phyloP scores from a whole-genome alignment of 1,140 invertebrate species.

The Eurosta solidaginis region DNA sequence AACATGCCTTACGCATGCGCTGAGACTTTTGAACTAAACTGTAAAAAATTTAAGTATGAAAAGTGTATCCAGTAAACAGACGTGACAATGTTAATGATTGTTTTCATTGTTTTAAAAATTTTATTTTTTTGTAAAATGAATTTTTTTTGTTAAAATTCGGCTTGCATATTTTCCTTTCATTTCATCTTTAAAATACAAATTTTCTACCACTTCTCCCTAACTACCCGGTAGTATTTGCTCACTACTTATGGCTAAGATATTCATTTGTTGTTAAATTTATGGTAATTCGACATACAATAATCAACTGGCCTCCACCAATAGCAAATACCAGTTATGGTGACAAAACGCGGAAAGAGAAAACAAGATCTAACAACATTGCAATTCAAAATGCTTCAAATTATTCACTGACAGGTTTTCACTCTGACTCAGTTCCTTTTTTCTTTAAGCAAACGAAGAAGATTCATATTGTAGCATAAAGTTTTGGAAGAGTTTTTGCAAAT shows the following conservation, averaged over 20 bases:
- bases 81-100: too few relatives aligned
- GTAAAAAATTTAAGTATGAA: too few relatives aligned
- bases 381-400: not conserved
- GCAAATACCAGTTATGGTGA: not conserved
- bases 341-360: not conserved
- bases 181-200: not conserved
- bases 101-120: too few relatives aligned
- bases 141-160: not conserved
- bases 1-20: too few relatives aligned
- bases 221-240: not conserved
- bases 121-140: too few relatives aligned
- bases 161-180: not conserved
- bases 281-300: not conserved
- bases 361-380: not conserved
- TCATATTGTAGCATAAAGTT: not conserved
- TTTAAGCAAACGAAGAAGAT: too few relatives aligned
- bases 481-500: not conserved
- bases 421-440: not conserved
- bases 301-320: not conserved
- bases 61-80: too few relatives aligned
- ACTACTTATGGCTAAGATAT: not conserved
- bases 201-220: not conserved
- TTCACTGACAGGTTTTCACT: not conserved
- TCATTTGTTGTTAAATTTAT: not conserved
- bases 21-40: too few relatives aligned